phyloP scores from a whole-genome alignment of 35 echinoderm and acorn worm species.

The Holothuria glaberrima region DNA sequence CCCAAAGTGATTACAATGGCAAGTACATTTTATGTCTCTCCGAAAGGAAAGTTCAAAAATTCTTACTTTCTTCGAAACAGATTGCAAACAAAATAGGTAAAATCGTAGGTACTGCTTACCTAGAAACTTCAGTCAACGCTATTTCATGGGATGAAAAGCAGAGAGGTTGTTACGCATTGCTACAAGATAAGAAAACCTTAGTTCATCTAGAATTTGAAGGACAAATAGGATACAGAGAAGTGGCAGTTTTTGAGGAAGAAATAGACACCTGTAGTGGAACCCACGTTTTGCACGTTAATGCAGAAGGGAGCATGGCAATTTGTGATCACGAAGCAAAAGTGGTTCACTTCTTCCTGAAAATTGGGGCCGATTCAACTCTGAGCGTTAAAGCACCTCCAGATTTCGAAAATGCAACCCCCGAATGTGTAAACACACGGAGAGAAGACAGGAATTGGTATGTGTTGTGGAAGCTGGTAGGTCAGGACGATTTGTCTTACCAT shows the following conservation, averaged over 20 bases:
- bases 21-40: background rate
- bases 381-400: background rate
- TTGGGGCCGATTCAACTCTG: background rate
- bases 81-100: background rate
- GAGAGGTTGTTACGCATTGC: background rate
- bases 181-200: background rate
- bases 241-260: background rate
- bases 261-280: background rate
- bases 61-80: background rate
- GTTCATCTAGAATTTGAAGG: conserved; percentile 1
- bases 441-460: too few relatives aligned
- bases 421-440: too few relatives aligned
- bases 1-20: background rate
- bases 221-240: background rate
- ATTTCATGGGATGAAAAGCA: conserved; percentile 16
- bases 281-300: background rate
- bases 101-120: background rate
- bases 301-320: background rate
- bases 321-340: background rate
- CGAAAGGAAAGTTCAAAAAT: background rate
- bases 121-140: background rate
- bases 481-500: too few relatives aligned
- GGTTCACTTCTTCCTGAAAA: background rate
- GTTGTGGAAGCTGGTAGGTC: too few relatives aligned
- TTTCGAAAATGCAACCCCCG: background rate